These are phyloP conservation scores for Myathropa florea DNA, from an alignment of 2,888 invertebrate genomes.

Conservation along the genomic window DNA sequence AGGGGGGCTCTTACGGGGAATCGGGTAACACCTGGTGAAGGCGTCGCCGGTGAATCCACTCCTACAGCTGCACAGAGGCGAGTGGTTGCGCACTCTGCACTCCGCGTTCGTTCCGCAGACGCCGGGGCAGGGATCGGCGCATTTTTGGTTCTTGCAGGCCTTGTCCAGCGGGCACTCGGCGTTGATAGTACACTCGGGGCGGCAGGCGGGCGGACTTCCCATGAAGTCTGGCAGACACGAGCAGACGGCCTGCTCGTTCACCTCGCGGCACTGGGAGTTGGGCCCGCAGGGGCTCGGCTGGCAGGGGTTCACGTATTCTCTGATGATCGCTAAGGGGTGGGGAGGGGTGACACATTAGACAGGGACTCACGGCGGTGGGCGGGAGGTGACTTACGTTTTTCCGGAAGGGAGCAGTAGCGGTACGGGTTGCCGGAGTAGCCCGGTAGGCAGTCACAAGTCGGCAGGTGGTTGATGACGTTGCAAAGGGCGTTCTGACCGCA, in stretches of 20 bases:
- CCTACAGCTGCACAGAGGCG: constrained; percentile 88
- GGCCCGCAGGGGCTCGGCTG: constrained; percentile 86
- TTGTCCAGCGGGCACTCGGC: constrained; percentile 84
- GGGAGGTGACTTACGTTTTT: constrained; percentile 82
- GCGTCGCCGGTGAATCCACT: constrained; percentile 88
- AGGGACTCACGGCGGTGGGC: not conserved
- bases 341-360: not conserved
- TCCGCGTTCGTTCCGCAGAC: constrained; percentile 85
- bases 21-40: constrained; percentile 84
- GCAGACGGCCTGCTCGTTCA: constrained; percentile 84
- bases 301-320: constrained; percentile 82
- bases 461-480: constrained; percentile 87
- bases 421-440: constrained; percentile 91
- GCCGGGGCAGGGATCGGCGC: constrained; percentile 84
- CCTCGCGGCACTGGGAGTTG: constrained; percentile 84
- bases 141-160: constrained; percentile 85
- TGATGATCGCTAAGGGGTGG: constrained; percentile 74
- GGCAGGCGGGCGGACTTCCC: constrained; percentile 85
- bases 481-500: constrained; percentile 89
- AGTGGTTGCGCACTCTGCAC: constrained; percentile 88
- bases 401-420: constrained; percentile 83
- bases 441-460: constrained; percentile 85
- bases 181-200: constrained; percentile 86
- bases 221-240: constrained; percentile 84
- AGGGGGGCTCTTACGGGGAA: constrained; percentile 77